A percentile compares a stretch with the other conserved stretches of the same genome.
Evolutionary conservation across 2,113 vertebrate species (phyloP).

Genomic region (Passer domesticus): DNA sequence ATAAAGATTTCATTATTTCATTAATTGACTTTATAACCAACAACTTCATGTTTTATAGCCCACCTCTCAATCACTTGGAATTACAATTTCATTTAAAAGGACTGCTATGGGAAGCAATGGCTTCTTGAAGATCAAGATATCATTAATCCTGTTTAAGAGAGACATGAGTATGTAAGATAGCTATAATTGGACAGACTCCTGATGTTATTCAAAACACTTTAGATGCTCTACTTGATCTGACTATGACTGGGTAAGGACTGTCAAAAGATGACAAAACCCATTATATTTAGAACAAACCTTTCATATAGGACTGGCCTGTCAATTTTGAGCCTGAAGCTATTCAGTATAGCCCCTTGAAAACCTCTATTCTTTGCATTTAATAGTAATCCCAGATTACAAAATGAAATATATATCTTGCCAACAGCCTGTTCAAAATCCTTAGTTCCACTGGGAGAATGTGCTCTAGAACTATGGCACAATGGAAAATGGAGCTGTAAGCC

Average conservation of each 20-base stretch:
- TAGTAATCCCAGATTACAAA: constrained; percentile 30
- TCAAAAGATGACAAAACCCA: neutral
- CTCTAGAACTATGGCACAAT: neutral
- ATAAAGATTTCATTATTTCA: neutral
- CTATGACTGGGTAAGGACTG: neutral
- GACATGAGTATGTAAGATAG: neutral
- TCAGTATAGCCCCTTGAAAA: neutral
- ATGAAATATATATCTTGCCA: neutral
- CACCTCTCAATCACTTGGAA: neutral
- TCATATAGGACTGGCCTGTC: neutral
- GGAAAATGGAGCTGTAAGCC: neutral
- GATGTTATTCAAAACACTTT: neutral
- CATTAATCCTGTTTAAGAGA: neutral
- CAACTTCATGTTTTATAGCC: neutral
- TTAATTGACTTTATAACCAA: neutral
- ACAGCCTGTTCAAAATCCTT: neutral
- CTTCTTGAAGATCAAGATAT: neutral
- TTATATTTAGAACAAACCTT: neutral
- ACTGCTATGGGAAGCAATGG: neutral
- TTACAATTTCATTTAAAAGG: neutral
- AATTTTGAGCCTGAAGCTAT: neutral
- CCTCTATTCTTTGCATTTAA: neutral
- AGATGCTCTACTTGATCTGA: neutral
- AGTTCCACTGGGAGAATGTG: neutral
- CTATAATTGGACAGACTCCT: neutral